Evolutionary conservation across 2,113 vertebrate genomes (phyloP), one percentile per base, ranked within the genome.

Genomic region (Jaculus jaculus): DNA sequence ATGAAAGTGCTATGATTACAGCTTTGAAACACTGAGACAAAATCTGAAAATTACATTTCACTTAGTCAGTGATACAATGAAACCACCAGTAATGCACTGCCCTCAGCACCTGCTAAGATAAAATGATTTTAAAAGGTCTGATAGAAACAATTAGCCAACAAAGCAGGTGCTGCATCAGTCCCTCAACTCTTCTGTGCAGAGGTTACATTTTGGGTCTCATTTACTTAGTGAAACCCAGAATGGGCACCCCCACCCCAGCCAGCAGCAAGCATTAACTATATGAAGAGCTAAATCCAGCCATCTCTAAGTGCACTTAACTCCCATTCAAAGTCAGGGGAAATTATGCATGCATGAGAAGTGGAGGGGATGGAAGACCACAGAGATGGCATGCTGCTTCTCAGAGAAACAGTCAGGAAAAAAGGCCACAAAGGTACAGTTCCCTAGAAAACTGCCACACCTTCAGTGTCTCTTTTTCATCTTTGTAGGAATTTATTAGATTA

Each of bases 251-350:
- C 84, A 72, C 54, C 86, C 47, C 87, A 23, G 42, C 34, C 65
- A 83, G 47, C 42, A 80, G 60, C 72, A 83, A 63, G 75, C 61
- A 20, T 88, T 84, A 95, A 96, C 93, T 96, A 94, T 92, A 86
- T 68, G 24, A 51, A 93, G 85, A 95, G 94, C 91, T 88, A 73
- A 92, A 87, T 75, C 78, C 60, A 89, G 82, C 93, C 89, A 84
- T 20, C 71, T 90, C 28, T 85, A 94, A 97, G 95, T 80, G 93
- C 96, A 96, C 96, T 97, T 93, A 90, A 88, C 60, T 69, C 92
- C 88, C 80, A 94, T 94, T 97, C 90, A 97, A 75, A 93, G 78
- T 92, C 88, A 85, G 85, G 39, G 75, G 58, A 96, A 96, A 97
- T 97, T 93, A 95, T 87, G 93, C 96, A 95, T 92, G 78, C 88